These are phyloP conservation scores for Xestia ashworthii DNA, from an alignment of 2,888 invertebrate species.

Conservation along the genomic window DNA sequence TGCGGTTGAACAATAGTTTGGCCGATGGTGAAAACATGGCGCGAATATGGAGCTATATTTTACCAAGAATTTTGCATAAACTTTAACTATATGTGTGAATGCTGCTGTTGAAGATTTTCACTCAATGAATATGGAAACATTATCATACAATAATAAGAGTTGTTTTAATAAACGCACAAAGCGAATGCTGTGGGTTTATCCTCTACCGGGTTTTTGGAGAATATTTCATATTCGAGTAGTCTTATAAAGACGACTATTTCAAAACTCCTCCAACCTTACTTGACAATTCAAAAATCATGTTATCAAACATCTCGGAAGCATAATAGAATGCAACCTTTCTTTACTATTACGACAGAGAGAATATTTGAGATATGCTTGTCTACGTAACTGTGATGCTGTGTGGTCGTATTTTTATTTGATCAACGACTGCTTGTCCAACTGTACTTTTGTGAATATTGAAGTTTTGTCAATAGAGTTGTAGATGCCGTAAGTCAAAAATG, in stretches of 20 bases:
- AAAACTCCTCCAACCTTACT: slow-evolving; percentile 30
- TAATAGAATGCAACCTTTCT: slow-evolving; percentile 60
- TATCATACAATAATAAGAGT: not conserved
- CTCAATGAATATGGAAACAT: not conserved
- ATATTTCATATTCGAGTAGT: slow-evolving; percentile 16
- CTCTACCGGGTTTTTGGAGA: not conserved
- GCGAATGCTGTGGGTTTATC: not conserved
- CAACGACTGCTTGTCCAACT: slow-evolving; percentile 67
- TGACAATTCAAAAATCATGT: slow-evolving; percentile 51
- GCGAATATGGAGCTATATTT: not conserved
- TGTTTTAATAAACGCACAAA: not conserved
- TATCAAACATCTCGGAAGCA: slow-evolving; percentile 55
- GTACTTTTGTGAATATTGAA: slow-evolving; percentile 65
- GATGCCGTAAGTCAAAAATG: slow-evolving; percentile 7
- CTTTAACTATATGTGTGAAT: no score
- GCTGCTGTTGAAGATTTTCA: not conserved
- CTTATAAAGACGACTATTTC: slow-evolving; percentile 11
- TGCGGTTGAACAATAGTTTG: slow-evolving; percentile 34
- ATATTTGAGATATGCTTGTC: slow-evolving; percentile 52
- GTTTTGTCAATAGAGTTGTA: slow-evolving; percentile 56
- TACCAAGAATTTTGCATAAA: not conserved
- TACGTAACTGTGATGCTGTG: slow-evolving; percentile 60
- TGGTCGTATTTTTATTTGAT: slow-evolving; percentile 63
- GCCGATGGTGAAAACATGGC: slow-evolving; percentile 13
- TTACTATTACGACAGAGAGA: slow-evolving; percentile 55